A percentile compares a stretch with the other conserved stretches of the same genome.
Evolutionary conservation across 1,140 invertebrate genomes (phyloP).

Genomic region (Aphaenogaster floridana): DNA sequence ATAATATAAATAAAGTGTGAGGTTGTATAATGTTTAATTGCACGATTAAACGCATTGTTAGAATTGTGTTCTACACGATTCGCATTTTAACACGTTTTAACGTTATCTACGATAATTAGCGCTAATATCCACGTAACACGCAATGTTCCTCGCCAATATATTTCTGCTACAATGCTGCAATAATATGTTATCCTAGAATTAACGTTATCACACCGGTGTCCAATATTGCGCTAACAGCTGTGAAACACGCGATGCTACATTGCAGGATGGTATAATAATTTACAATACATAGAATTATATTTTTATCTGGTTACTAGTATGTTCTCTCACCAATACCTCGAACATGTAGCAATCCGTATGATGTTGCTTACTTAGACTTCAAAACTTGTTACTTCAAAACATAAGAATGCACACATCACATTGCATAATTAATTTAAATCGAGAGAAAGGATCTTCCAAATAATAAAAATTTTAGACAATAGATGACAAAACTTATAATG

Average conservation of each 20-base stretch:
- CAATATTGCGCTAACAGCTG: conserved; percentile 14
- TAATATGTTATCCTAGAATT: conserved; percentile 12
- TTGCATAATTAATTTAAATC: not conserved
- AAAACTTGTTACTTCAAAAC: conserved; percentile 1
- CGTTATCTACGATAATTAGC: conserved; percentile 11
- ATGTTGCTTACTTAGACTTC: not conserved
- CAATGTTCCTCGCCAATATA: not conserved
- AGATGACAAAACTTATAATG: not conserved
- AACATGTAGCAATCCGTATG: not conserved
- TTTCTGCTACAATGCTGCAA: conserved; percentile 8
- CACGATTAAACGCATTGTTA: not conserved
- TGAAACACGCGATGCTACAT: conserved; percentile 21
- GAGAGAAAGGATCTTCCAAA: not conserved
- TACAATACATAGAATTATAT: not conserved
- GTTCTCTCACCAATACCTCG: not conserved
- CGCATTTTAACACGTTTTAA: conserved; percentile 8
- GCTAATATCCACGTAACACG: conserved; percentile 12
- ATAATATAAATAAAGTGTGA: not conserved
- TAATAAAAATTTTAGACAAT: not conserved
- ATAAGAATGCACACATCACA: not conserved
- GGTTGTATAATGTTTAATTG: not conserved
- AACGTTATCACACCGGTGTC: conserved; percentile 6
- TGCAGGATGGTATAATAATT: conserved; percentile 23
- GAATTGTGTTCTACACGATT: not conserved
- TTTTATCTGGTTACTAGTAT: not conserved